Evolutionary conservation across 2,113 vertebrate species (phyloP).

Genomic region (Myrmecophaga tridactyla): DNA sequence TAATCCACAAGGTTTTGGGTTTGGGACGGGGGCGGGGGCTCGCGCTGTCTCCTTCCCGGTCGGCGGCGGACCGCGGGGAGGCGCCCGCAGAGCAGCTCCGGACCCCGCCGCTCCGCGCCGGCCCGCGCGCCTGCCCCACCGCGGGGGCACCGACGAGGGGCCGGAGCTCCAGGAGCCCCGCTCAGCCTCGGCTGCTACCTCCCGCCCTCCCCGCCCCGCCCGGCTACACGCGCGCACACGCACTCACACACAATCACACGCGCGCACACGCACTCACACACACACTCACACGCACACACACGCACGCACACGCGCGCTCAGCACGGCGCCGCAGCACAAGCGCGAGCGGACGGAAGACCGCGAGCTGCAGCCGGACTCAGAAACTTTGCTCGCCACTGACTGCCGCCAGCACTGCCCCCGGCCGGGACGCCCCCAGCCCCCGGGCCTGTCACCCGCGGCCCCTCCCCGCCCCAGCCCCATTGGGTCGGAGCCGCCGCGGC

Average conservation of each 20-base stretch:
- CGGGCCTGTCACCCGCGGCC: conserved; percentile 50
- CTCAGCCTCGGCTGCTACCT: neutral
- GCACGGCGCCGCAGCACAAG: neutral
- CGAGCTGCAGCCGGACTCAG: conserved; percentile 14
- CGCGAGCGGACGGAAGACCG: conserved; percentile 21
- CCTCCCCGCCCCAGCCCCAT: conserved; percentile 60
- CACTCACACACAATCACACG: neutral
- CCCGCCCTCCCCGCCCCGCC: conserved; percentile 44
- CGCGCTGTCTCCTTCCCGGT: neutral
- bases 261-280: neutral
- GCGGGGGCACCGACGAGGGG: neutral
- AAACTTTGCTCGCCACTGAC: conserved; percentile 75
- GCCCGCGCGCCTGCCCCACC: too few relatives aligned
- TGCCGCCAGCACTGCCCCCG: conserved; percentile 58
- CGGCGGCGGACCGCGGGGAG: neutral
- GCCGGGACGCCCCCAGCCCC: conserved; percentile 32
- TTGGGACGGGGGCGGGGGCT: neutral
- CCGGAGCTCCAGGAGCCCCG: conserved; percentile 13
- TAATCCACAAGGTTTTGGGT: conserved; percentile 69
- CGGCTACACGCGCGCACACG: conserved; percentile 33
- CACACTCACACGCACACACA: neutral
- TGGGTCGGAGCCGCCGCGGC: conserved; percentile 42
- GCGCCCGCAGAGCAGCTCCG: too few relatives aligned
- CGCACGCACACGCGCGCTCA: neutral
- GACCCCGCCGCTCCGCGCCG: too few relatives aligned